phyloP scores from a whole-genome alignment of 2,113 vertebrate species.

The Thamnophis sirtalis region DNA sequence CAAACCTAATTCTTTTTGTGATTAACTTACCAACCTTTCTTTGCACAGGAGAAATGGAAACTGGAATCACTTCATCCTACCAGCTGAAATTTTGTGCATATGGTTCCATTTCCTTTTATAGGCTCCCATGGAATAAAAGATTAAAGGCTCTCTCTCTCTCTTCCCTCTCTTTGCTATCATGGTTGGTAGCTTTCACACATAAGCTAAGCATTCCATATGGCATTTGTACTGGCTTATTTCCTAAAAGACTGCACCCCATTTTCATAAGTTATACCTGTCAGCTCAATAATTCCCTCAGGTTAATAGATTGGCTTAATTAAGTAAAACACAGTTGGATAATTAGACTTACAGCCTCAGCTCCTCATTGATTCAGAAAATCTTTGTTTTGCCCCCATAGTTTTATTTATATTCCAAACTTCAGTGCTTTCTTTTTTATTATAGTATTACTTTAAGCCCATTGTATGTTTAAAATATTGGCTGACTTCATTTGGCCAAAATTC shows the following conservation, averaged over 20 bases:
- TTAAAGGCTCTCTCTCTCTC: background rate
- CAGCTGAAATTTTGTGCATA: background rate
- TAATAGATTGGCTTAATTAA: constrained; percentile 28
- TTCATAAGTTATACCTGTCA: constrained; percentile 21
- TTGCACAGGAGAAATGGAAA: background rate
- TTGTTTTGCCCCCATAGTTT: background rate
- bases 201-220: background rate
- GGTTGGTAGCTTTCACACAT: background rate
- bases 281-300: constrained; percentile 20
- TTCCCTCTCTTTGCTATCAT: background rate
- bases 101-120: background rate
- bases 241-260: background rate
- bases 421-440: background rate
- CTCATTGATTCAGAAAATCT: background rate
- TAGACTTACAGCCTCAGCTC: constrained; percentile 20
- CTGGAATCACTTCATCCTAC: background rate
- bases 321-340: constrained; percentile 29
- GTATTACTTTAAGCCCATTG: background rate
- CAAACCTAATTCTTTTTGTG: background rate
- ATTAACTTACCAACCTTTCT: background rate
- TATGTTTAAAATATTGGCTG: background rate
- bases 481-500: background rate
- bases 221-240: constrained; percentile 15
- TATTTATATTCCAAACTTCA: background rate
- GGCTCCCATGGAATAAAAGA: background rate